Evolutionary conservation across 2,888 invertebrate genomes (phyloP).

Genomic region (Cephus pygmeus): DNA sequence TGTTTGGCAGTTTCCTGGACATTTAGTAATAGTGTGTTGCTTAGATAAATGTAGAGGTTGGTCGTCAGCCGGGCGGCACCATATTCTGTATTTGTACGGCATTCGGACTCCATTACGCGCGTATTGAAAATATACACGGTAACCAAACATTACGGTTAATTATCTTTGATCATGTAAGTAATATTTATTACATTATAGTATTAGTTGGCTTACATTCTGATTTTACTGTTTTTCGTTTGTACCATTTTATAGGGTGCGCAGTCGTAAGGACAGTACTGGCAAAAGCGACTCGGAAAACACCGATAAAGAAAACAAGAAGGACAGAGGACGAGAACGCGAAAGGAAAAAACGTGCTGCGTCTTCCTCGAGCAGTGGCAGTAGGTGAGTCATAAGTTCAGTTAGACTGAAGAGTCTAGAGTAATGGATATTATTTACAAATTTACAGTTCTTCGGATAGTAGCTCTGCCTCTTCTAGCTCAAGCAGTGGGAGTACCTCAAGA

Average conservation of each 20-base stretch:
- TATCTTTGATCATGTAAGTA: neutral
- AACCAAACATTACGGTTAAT: neutral
- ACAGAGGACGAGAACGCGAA: constrained; percentile 70
- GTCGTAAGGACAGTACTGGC: constrained; percentile 71
- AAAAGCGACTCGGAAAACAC: constrained; percentile 73
- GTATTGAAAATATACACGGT: neutral
- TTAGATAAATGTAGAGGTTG: neutral
- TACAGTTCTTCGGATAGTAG: constrained; percentile 82
- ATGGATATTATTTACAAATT: constrained; percentile 7
- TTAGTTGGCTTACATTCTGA: neutral
- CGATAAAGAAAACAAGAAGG: constrained; percentile 80
- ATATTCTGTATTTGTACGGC: neutral
- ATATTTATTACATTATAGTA: neutral
- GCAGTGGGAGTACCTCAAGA: constrained; percentile 67
- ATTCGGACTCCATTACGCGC: neutral
- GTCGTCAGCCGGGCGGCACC: neutral
- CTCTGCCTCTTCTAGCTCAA: constrained; percentile 70
- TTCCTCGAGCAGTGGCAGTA: constrained; percentile 84
- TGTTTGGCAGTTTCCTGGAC: neutral
- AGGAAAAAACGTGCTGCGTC: constrained; percentile 79
- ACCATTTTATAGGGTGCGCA: constrained; percentile 74
- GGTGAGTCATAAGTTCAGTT: constrained; percentile 67
- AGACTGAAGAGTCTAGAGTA: neutral
- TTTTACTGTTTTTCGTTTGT: neutral
- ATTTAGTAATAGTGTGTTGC: neutral